Conservation (phyloP, 2,113 vertebrate genomes). For the Oreochromis aureus region DNA sequence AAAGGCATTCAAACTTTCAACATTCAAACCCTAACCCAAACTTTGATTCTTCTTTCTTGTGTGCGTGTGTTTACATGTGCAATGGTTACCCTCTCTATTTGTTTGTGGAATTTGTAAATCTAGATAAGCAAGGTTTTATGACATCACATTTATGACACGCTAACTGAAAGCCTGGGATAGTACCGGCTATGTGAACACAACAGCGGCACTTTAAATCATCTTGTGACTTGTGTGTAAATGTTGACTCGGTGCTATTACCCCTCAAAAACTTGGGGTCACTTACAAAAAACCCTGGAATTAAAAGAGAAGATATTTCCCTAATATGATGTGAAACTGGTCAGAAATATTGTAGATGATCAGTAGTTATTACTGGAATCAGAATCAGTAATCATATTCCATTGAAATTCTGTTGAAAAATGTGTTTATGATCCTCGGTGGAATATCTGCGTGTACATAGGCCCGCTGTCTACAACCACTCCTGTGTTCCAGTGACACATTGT, state of each 20-base stretch:
- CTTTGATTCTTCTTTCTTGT: background rate
- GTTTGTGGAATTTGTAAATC: background rate
- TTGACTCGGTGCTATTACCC: background rate
- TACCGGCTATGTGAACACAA: background rate
- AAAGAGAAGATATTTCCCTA: background rate
- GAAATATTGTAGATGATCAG: background rate
- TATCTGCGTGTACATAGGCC: background rate
- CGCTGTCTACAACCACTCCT: background rate
- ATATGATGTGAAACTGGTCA: background rate
- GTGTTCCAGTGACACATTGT: background rate
- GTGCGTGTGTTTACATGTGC: background rate
- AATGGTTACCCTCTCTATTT: background rate
- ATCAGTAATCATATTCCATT: background rate
- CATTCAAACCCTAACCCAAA: background rate
- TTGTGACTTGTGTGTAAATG: background rate
- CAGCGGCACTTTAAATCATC: background rate
- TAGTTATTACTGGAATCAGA: background rate
- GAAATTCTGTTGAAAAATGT: background rate
- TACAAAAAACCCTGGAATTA: background rate
- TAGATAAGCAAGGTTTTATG: background rate
- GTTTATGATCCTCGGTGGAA: background rate
- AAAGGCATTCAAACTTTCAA: background rate
- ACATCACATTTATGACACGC: background rate
- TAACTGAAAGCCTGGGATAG: background rate
- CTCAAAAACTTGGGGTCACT: background rate